These are phyloP conservation scores for Drosophila yooni DNA, from an alignment of 2,888 invertebrate genomes.

Conservation along the genomic window DNA sequence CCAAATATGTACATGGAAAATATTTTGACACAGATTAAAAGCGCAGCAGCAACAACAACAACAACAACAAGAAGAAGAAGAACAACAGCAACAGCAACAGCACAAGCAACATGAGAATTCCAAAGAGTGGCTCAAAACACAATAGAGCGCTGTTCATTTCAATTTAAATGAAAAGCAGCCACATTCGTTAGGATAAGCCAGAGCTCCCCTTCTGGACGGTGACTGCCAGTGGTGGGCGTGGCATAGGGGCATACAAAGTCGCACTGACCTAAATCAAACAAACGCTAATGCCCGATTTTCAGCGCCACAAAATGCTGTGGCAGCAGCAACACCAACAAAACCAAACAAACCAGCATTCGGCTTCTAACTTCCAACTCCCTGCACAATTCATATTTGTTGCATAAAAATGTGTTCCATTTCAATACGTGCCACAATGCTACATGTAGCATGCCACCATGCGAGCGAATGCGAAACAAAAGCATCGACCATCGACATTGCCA, in stretches of 20 bases:
- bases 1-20: constrained; percentile 46
- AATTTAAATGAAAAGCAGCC: constrained; percentile 70
- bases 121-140: constrained; percentile 56
- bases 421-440: constrained; percentile 47
- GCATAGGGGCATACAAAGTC: constrained; percentile 38
- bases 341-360: constrained; percentile 9
- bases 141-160: constrained; percentile 68
- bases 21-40: constrained; percentile 76
- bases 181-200: constrained; percentile 58
- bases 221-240: constrained; percentile 36
- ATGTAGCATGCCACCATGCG: constrained; percentile 22
- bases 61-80: constrained; percentile 1
- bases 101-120: constrained; percentile 26
- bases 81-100: constrained; percentile 29
- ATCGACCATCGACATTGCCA: constrained; percentile 42
- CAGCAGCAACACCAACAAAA: constrained; percentile 25
- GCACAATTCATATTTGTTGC: constrained; percentile 62
- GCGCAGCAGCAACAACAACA: constrained; percentile 39
- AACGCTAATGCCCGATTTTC: constrained; percentile 77
- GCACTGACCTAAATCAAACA: constrained; percentile 74
- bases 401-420: constrained; percentile 69
- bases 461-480: constrained; percentile 46
- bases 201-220: constrained; percentile 2
- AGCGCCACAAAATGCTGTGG: constrained; percentile 68
- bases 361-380: constrained; percentile 2